Percentiles rank a stretch among this genome's conserved stretches.
Conservation (phyloP, 2,888 invertebrate species). For the Chydorus sphaericus region DNA sequence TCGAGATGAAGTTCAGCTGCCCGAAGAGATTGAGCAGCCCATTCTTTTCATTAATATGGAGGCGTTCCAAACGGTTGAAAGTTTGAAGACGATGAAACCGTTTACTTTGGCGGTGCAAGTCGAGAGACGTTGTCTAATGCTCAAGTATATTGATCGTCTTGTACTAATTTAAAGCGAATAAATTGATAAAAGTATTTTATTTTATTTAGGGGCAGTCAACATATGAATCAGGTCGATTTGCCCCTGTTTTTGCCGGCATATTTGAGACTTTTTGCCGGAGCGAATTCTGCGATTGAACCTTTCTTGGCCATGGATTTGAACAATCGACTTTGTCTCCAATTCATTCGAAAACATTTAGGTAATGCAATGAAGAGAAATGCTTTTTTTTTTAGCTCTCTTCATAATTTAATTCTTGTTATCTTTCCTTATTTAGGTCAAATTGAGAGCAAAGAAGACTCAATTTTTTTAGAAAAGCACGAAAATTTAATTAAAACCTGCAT, state of each 20-base stretch:
- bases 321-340: slow-evolving; percentile 6
- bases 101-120: too few species aligned
- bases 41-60: slow-evolving; percentile 41
- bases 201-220: slow-evolving; percentile 12
- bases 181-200: not conserved
- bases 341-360: slow-evolving; percentile 12
- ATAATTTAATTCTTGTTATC: too few species aligned
- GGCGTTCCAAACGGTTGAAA: slow-evolving; percentile 39
- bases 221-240: slow-evolving; percentile 13
- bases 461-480: too few species aligned
- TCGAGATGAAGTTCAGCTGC: slow-evolving; percentile 31
- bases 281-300: slow-evolving; percentile 10
- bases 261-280: slow-evolving; percentile 3
- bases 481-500: too few species aligned
- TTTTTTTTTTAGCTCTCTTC: too few species aligned
- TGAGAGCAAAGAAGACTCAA: too few species aligned
- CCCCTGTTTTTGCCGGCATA: slow-evolving; percentile 9
- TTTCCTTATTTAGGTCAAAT: too few species aligned
- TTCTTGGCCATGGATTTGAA: slow-evolving; percentile 12
- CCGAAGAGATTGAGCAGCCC: slow-evolving; percentile 33
- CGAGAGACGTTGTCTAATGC: too few species aligned
- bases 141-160: slow-evolving; percentile 22
- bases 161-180: slow-evolving; percentile 33
- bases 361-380: too few species aligned
- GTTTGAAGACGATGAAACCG: slow-evolving; percentile 35